Evolutionary conservation across 2,113 vertebrate genomes (phyloP).

Genomic region (Xenopus laevis): DNA sequence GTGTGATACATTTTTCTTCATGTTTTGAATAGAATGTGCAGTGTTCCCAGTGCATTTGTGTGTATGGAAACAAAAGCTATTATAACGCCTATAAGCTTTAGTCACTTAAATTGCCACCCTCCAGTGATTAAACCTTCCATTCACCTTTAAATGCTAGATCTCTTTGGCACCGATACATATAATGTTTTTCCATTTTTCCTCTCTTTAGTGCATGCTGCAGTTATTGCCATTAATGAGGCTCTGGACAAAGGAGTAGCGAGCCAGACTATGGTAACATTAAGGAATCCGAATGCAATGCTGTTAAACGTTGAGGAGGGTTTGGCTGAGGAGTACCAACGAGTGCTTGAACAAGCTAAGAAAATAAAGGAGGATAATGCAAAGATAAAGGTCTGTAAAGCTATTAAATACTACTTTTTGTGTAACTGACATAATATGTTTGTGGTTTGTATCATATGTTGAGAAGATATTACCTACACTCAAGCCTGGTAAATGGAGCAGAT

Average conservation of each 20-base stretch:
- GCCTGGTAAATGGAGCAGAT: no score
- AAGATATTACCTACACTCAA: no score
- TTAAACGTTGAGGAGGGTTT: constrained; percentile 70
- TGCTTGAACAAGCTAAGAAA: constrained; percentile 77
- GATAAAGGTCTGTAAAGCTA: no score
- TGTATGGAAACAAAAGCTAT: no score
- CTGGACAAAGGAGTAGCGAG: constrained; percentile 78
- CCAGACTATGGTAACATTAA: constrained; percentile 78
- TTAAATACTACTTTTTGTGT: neutral
- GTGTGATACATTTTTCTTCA: no score
- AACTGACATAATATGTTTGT: neutral
- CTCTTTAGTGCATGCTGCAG: constrained; percentile 86
- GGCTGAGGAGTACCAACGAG: constrained; percentile 82
- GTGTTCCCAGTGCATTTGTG: no score
- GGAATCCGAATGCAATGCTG: constrained; percentile 88
- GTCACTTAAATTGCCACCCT: no score
- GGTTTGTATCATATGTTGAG: neutral
- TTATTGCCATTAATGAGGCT: constrained; percentile 95
- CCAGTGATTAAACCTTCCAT: no score
- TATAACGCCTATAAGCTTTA: no score
- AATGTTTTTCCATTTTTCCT: constrained; percentile 15
- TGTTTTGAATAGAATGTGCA: no score
- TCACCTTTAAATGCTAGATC: no score
- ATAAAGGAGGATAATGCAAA: constrained; percentile 77
- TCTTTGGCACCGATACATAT: no score